Evolutionary conservation across 1,140 invertebrate species (phyloP).

Genomic region (Drosophila ananassae): DNA sequence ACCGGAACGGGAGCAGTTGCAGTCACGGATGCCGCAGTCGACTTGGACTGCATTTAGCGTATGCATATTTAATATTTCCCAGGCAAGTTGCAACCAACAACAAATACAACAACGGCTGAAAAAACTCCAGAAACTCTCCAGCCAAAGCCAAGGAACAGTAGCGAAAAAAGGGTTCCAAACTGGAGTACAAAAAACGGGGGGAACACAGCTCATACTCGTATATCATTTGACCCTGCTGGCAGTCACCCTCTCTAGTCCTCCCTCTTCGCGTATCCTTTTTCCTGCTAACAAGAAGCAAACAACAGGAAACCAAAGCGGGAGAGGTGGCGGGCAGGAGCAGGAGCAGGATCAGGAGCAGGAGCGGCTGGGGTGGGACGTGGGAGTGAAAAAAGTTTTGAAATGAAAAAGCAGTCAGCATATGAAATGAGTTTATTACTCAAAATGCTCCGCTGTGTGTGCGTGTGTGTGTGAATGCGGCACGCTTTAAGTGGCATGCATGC

Average conservation of each 20-base stretch:
- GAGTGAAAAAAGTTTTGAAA: conserved; percentile 69
- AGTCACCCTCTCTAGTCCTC: conserved; percentile 11
- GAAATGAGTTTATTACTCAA: conserved; percentile 83
- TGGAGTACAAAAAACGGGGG: conserved; percentile 24
- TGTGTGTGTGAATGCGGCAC: conserved; percentile 35
- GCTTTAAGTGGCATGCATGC: conserved; percentile 75
- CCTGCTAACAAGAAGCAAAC: conserved; percentile 73
- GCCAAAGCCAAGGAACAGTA: conserved; percentile 19
- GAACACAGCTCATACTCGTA: conserved; percentile 60
- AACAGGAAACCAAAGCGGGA: conserved; percentile 37
- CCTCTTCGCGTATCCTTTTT: conserved; percentile 1
- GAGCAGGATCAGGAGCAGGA: neutral
- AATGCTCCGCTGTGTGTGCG: conserved; percentile 48
- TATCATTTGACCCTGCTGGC: conserved; percentile 66
- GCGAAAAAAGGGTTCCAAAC: conserved; percentile 27
- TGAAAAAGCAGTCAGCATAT: conserved; percentile 83
- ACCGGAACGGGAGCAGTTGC: conserved; percentile 13
- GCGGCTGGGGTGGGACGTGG: conserved; percentile 10
- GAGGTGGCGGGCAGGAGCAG: neutral
- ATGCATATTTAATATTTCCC: conserved; percentile 73
- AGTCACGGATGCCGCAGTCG: conserved; percentile 32
- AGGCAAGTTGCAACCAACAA: conserved; percentile 38
- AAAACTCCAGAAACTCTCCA: conserved; percentile 38
- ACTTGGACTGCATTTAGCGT: conserved; percentile 53
- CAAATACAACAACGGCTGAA: conserved; percentile 23